Percentiles rank a stretch among this genome's conserved stretches.
Conservation (phyloP, 2,797 vertebrate genomes). For the Peromyscus nudipes region DNA sequence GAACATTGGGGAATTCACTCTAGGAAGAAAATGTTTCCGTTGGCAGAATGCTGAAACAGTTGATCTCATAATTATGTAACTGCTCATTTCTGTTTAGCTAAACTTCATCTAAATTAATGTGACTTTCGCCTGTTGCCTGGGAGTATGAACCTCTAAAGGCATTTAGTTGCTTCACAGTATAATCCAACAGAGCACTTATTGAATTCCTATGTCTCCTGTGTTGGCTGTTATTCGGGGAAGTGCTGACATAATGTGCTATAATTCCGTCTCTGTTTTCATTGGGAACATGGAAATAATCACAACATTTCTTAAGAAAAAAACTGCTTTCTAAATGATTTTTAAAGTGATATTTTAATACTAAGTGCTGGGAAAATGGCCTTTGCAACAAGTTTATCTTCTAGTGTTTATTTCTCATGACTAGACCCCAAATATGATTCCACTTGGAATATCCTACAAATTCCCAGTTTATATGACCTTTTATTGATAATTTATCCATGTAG, state of each 20-base stretch:
- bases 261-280: slow-evolving; percentile 60
- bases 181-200: slow-evolving; percentile 57
- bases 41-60: slow-evolving; percentile 72
- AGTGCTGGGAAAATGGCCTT: slow-evolving; percentile 16
- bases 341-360: slow-evolving; percentile 48
- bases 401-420: not conserved
- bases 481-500: not conserved
- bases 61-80: slow-evolving; percentile 76
- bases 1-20: slow-evolving; percentile 75
- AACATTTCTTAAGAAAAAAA: slow-evolving; percentile 24
- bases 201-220: slow-evolving; percentile 42
- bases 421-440: not conserved
- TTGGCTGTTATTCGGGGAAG: slow-evolving; percentile 25
- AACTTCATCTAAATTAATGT: slow-evolving; percentile 81
- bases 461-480: not conserved
- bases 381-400: slow-evolving; percentile 32
- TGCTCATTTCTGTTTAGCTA: slow-evolving; percentile 74
- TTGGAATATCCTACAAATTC: not conserved
- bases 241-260: slow-evolving; percentile 63
- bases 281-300: slow-evolving; percentile 28
- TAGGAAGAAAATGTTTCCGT: slow-evolving; percentile 68
- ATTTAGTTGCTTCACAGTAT: slow-evolving; percentile 23
- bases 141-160: slow-evolving; percentile 48
- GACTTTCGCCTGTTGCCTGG: slow-evolving; percentile 55
- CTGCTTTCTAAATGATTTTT: slow-evolving; percentile 29